Percentiles rank a stretch among this genome's conserved stretches.
Evolutionary conservation across 2,888 invertebrate species (phyloP).

Genomic region (Palloptera scutellata): DNA sequence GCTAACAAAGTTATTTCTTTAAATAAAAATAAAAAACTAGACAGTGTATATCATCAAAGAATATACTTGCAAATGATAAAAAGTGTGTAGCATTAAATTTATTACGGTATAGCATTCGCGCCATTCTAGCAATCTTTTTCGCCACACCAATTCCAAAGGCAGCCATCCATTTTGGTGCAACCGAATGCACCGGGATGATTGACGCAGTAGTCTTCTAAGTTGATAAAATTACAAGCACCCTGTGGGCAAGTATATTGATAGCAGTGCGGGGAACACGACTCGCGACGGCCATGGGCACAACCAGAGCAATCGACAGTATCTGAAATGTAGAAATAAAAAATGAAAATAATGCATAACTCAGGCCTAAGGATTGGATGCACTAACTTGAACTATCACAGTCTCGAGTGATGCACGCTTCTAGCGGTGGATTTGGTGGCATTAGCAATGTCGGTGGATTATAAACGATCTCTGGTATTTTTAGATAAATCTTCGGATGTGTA

Average conservation of each 20-base stretch:
- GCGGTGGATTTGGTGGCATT: slow-evolving; percentile 54
- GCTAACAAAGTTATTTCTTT: too few relatives aligned
- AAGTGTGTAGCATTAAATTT: too few relatives aligned
- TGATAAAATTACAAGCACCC: slow-evolving; percentile 42
- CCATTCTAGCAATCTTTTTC: background rate
- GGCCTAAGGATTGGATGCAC: slow-evolving; percentile 16
- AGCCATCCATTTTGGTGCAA: slow-evolving; percentile 47
- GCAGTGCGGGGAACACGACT: slow-evolving; percentile 47
- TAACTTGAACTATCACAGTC: slow-evolving; percentile 45
- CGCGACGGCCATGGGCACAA: slow-evolving; percentile 43
- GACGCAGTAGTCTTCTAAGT: slow-evolving; percentile 45
- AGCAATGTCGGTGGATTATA: slow-evolving; percentile 42
- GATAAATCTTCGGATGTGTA: slow-evolving; percentile 42
- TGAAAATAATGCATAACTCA: too few relatives aligned
- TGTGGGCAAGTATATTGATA: slow-evolving; percentile 50
- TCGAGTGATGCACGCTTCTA: slow-evolving; percentile 39
- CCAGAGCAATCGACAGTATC: slow-evolving; percentile 51
- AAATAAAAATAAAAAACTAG: too few relatives aligned
- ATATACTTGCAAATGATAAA: too few relatives aligned
- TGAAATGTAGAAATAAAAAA: slow-evolving; percentile 25
- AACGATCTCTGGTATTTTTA: slow-evolving; percentile 45
- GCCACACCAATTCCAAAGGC: slow-evolving; percentile 52
- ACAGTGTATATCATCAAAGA: too few relatives aligned
- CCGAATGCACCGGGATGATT: slow-evolving; percentile 49
- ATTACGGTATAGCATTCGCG: too few relatives aligned